Conservation (phyloP, 2,888 invertebrate genomes). For the Ophion costatus region DNA sequence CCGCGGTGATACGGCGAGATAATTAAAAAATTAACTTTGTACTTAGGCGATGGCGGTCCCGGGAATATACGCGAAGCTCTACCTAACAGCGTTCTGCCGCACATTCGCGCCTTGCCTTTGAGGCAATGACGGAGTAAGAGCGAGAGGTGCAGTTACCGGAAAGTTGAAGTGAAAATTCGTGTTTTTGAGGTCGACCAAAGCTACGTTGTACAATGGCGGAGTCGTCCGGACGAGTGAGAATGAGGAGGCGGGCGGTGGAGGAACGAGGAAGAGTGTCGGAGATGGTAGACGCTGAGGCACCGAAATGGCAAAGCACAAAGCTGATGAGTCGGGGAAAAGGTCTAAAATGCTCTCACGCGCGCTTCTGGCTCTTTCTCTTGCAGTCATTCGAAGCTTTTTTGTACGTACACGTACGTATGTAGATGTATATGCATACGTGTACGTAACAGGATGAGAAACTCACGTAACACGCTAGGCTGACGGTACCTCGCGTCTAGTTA, state of each 20-base stretch:
- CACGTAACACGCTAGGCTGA: conserved; percentile 72
- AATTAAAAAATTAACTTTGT: conserved; percentile 82
- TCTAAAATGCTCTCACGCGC: conserved; percentile 77
- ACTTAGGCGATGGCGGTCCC: conserved; percentile 75
- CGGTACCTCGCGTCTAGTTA: conserved; percentile 75
- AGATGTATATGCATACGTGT: neutral
- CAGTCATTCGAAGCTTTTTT: conserved; percentile 56
- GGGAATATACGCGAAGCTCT: conserved; percentile 62
- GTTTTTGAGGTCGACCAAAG: conserved; percentile 79
- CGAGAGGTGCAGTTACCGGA: conserved; percentile 78
- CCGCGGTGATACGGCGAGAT: conserved; percentile 67
- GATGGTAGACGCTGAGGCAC: conserved; percentile 45
- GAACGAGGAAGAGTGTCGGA: conserved; percentile 38
- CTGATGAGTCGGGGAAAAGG: conserved; percentile 83
- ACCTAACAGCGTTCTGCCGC: neutral
- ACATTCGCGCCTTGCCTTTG: conserved; percentile 46
- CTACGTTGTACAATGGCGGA: conserved; percentile 61
- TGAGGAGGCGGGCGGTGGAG: conserved; percentile 1
- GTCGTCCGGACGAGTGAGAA: conserved; percentile 38
- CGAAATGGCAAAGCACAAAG: conserved; percentile 80
- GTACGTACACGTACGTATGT: neutral
- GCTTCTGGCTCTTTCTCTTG: conserved; percentile 59
- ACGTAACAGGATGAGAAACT: conserved; percentile 50
- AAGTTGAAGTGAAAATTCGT: conserved; percentile 83
- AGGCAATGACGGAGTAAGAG: conserved; percentile 53